phyloP scores from a whole-genome alignment of 2,797 vertebrate species.

The Nannoperca obscura region DNA sequence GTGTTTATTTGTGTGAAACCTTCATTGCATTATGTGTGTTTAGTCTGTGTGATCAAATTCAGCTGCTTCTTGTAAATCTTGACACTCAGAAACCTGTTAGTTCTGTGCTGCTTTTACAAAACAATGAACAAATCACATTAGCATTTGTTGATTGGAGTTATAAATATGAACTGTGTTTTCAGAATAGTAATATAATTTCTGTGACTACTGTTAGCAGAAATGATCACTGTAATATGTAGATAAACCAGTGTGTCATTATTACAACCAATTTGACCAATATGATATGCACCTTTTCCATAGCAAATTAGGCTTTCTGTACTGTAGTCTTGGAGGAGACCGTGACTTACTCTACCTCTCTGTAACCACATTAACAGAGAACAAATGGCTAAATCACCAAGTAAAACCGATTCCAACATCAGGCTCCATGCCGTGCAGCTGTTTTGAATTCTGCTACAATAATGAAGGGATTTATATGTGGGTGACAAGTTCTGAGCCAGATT shows the following conservation, averaged over 20 bases:
- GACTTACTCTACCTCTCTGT: slow-evolving; percentile 30
- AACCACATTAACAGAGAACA: slow-evolving; percentile 57
- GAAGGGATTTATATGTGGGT: slow-evolving; percentile 61
- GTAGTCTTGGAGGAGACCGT: slow-evolving; percentile 14
- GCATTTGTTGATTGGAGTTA: slow-evolving; percentile 7
- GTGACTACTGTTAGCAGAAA: slow-evolving; percentile 3
- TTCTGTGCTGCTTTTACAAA: slow-evolving; percentile 4
- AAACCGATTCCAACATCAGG: slow-evolving; percentile 42
- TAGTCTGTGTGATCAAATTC: slow-evolving; percentile 30
- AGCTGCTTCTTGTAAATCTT: slow-evolving; percentile 19
- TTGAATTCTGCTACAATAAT: slow-evolving; percentile 61
- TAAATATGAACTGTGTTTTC: slow-evolving; percentile 9
- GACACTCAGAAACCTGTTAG: background rate
- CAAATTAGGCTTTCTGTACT: slow-evolving; percentile 27
- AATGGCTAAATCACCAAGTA: slow-evolving; percentile 65
- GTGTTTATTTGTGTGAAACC: slow-evolving; percentile 36
- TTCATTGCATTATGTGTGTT: slow-evolving; percentile 18
- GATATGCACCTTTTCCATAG: slow-evolving; percentile 14
- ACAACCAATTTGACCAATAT: slow-evolving; percentile 7
- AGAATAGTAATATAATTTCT: background rate
- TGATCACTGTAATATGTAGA: background rate
- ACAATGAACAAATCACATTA: background rate
- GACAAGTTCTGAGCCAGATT: slow-evolving; percentile 63
- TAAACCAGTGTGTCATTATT: background rate
- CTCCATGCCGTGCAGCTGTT: slow-evolving; percentile 63